Conservation (phyloP, 2,113 vertebrate genomes). For the Sprattus sprattus region DNA sequence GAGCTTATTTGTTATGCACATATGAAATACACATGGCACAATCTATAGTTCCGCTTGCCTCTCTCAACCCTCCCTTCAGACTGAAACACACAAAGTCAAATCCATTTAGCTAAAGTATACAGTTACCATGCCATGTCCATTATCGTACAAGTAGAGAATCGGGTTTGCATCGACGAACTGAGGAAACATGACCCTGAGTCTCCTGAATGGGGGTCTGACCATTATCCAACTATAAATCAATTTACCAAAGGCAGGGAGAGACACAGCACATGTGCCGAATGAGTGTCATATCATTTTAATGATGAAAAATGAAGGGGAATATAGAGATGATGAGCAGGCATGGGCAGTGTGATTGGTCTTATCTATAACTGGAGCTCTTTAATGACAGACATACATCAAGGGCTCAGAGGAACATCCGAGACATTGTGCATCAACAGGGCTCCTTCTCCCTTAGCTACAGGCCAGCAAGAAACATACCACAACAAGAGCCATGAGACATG, state of each 20-base stretch:
- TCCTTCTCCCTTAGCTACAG: not conserved
- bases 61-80: not conserved
- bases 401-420: slow-evolving; percentile 28
- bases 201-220: slow-evolving; percentile 11
- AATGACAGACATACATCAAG: slow-evolving; percentile 28
- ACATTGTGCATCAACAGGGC: slow-evolving; percentile 45
- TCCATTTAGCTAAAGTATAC: slow-evolving; percentile 43
- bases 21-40: not conserved
- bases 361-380: slow-evolving; percentile 31
- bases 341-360: slow-evolving; percentile 10
- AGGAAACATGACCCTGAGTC: slow-evolving; percentile 42
- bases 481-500: not conserved
- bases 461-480: not conserved
- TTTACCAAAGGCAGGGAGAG: slow-evolving; percentile 21
- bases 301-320: slow-evolving; percentile 38
- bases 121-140: slow-evolving; percentile 60
- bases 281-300: slow-evolving; percentile 34
- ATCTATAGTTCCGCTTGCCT: not conserved
- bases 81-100: not conserved
- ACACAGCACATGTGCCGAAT: not conserved
- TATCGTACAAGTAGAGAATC: slow-evolving; percentile 44
- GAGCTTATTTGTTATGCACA: not conserved
- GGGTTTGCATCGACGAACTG: not conserved
- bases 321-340: slow-evolving; percentile 23
- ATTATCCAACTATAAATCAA: slow-evolving; percentile 43